Evolutionary conservation across 1,140 invertebrate species (phyloP).

Genomic region (Drosophila ercepeae): DNA sequence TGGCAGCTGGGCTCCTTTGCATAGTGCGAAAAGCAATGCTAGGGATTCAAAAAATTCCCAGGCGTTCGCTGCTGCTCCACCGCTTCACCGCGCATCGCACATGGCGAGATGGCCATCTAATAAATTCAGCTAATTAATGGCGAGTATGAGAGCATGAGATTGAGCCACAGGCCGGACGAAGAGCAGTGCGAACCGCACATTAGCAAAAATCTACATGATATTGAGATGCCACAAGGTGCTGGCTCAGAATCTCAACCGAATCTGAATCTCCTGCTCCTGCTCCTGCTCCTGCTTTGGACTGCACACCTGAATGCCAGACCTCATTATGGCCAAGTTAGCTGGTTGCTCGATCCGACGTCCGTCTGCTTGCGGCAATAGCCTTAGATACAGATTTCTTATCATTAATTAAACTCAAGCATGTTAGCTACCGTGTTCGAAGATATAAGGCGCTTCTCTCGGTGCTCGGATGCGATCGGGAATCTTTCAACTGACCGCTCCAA

Average conservation of each 20-base stretch:
- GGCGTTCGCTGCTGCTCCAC: conserved; percentile 65
- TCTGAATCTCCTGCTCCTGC: not conserved
- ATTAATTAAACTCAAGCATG: conserved; percentile 84
- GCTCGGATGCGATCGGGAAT: conserved; percentile 30
- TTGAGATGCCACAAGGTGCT: conserved; percentile 75
- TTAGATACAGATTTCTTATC: conserved; percentile 84
- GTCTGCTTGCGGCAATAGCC: conserved; percentile 61
- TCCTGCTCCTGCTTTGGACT: conserved; percentile 6
- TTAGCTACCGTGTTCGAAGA: conserved; percentile 83
- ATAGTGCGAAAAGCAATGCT: conserved; percentile 76
- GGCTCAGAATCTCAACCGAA: conserved; percentile 19
- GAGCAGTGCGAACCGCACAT: conserved; percentile 64
- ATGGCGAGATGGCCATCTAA: conserved; percentile 78
- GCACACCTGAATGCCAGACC: conserved; percentile 66
- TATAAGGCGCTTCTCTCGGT: conserved; percentile 59
- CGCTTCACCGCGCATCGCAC: conserved; percentile 38
- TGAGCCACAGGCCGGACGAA: conserved; percentile 42
- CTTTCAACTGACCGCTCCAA: conserved; percentile 51
- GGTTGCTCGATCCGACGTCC: conserved; percentile 2
- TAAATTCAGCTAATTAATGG: conserved; percentile 84
- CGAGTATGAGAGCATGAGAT: conserved; percentile 81
- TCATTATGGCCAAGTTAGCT: conserved; percentile 45
- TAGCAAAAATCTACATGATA: conserved; percentile 84
- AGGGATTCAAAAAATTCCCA: conserved; percentile 80
- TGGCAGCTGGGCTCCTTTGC: conserved; percentile 45